Evolutionary conservation across 2,888 invertebrate genomes (phyloP), one percentile per base, ranked within the genome.

Genomic region (Rhamnusium bicolor): DNA sequence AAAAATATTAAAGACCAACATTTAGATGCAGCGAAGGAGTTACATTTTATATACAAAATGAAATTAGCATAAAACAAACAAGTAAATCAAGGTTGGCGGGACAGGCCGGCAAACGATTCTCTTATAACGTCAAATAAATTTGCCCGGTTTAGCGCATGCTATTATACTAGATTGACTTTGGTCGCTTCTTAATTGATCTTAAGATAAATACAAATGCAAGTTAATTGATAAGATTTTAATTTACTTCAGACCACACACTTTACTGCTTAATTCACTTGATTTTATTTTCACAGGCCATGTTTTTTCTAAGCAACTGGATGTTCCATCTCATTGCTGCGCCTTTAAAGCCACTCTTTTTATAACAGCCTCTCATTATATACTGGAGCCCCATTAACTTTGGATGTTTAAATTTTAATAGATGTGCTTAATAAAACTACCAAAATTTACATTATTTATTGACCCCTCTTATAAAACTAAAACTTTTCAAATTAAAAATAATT

Each of bases 61-160:
- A 75, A 78, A 82, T 82, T 81, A 82, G 78, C 82, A 82, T 82
- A 82, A 82, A 80, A 79, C 81, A 81, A 82, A 82, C 81, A 81
- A 78, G 81, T 82, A 81, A 81, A 80, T 82, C 80, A 82, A 80
- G 80, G 78, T 75, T 74, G 76, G 70, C 75, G 62, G 74, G 56
- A 67, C 69, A 62, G 60, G 47, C 65, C 62, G 56, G 71, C 62
- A 60, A 65, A 65, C 63, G 49, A 60, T 74, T 68, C 65, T 54
- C 56, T 67, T 54, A 56, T 62, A 68, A 51, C 29, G 69, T 65
- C 63, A 73, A 63, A 73, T 73, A 73, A 73, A 73, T 69, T 69
- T 65, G 58, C 73, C 63, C 27, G 54, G 62, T 72, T 72, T 70
- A 70, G 65, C 69, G 73, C 70, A 73, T 66, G 70, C 70, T 71